Evolutionary conservation across 2,888 invertebrate species (phyloP).

Genomic region (Pogonocherus hispidulus): DNA sequence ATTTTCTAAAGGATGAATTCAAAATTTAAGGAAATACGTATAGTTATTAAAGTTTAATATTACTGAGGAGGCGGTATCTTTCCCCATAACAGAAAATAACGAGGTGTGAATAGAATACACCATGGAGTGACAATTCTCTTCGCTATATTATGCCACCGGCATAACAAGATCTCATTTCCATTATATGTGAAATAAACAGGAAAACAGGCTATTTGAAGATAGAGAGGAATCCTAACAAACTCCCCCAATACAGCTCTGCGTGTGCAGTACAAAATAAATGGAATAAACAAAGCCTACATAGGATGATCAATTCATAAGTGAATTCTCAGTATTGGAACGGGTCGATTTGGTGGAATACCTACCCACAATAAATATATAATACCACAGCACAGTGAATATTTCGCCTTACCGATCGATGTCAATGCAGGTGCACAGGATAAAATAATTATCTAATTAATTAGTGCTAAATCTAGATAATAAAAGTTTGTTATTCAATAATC

Average conservation of each 20-base stretch:
- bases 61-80: no score
- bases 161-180: conserved; percentile 12
- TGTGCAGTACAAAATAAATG: conserved; percentile 18
- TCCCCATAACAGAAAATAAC: neutral
- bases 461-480: no score
- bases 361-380: neutral
- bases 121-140: neutral
- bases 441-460: no score
- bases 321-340: conserved; percentile 7
- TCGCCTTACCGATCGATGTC: neutral
- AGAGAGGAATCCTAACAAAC: conserved; percentile 1
- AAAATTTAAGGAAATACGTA: no score
- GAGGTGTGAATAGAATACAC: neutral
- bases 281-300: conserved; percentile 18
- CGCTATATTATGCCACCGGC: neutral
- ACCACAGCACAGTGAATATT: neutral
- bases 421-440: no score
- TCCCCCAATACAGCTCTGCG: conserved; percentile 1
- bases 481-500: no score
- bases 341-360: conserved; percentile 6
- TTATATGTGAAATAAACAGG: conserved; percentile 7
- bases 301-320: conserved; percentile 14
- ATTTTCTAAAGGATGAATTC: no score
- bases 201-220: neutral
- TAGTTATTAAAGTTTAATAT: no score